Evolutionary conservation across 2,797 vertebrate genomes (phyloP), one percentile per base, ranked within the genome.

Genomic region (Acanthurus leucopareius): DNA sequence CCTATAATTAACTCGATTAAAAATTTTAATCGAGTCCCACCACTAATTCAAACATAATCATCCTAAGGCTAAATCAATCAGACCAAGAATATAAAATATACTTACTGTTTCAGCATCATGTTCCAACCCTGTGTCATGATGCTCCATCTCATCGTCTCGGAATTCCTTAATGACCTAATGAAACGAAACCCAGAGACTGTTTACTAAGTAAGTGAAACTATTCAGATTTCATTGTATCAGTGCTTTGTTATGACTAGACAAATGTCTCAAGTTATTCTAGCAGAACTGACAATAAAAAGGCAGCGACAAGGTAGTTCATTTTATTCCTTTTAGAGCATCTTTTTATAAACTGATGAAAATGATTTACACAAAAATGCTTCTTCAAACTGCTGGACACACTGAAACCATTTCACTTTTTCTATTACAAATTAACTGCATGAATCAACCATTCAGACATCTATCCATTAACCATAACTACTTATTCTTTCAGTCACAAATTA

Each of bases 121-220:
- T 22, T 96, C 96, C 14, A 99, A 74, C 56, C 97, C 98, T 0
- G 92, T 96, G 82, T 99, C 97, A 1, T 98, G 98, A 91, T 99
- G 98, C 44, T 99, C 97, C 85, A 96, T 88, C 67, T 99, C 98
- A 0, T 99, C 98, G 28, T 99, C 98, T 69, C 98, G 94, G 89
- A 98, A 98, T 42, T 97, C 96, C 79, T 97, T 98, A 89, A 99
- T 97, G 16, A 97, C 47, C 98, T 99, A 56, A 65, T 28, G 8
- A 77, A 90, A 82, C 56, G 7, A 84, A 3, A 80, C 0, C 5
- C 32, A 8, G 65, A n/a, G 7, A 64, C 0, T 7, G 82, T 5
- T 69, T 0, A 65, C 61, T 56, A 5, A 48, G 20, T 25, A 4
- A 51, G 44, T 10, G 2, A 53, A 20, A 17, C 10, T 22, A 47